phyloP scores from a whole-genome alignment of 1,140 invertebrate genomes.

The Steinernema khuongi region DNA sequence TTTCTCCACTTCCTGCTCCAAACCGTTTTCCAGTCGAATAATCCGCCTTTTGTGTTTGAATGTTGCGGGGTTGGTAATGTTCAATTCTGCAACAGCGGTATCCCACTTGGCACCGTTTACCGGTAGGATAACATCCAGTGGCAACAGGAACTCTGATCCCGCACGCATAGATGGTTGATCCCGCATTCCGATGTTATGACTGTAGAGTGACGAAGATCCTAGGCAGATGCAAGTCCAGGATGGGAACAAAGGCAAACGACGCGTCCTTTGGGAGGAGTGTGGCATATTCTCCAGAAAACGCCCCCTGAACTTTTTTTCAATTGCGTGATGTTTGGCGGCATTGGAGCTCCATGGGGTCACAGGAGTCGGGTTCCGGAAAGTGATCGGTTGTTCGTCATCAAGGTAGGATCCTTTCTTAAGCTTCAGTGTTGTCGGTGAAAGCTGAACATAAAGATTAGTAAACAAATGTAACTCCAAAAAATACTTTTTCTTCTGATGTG shows the following conservation, averaged over 20 bases:
- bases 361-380: not conserved
- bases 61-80: constrained; percentile 2
- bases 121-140: not conserved
- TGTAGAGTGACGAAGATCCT: not conserved
- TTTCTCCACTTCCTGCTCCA: constrained; percentile 6
- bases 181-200: not conserved
- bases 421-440: too few species aligned
- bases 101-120: not conserved
- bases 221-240: not conserved
- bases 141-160: not conserved
- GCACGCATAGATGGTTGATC: not conserved
- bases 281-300: not conserved
- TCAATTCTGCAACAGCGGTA: not conserved
- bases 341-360: not conserved
- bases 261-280: not conserved
- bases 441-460: too few species aligned
- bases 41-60: not conserved
- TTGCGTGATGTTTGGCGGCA: not conserved
- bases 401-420: not conserved
- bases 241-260: not conserved
- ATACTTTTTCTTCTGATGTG: too few species aligned
- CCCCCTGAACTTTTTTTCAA: not conserved
- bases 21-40: not conserved
- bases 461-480: too few species aligned
- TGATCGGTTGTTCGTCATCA: not conserved